Evolutionary conservation across 2,797 vertebrate species (phyloP), one percentile per base, ranked within the genome.

Genomic region (Tokudaia muenninki): DNA sequence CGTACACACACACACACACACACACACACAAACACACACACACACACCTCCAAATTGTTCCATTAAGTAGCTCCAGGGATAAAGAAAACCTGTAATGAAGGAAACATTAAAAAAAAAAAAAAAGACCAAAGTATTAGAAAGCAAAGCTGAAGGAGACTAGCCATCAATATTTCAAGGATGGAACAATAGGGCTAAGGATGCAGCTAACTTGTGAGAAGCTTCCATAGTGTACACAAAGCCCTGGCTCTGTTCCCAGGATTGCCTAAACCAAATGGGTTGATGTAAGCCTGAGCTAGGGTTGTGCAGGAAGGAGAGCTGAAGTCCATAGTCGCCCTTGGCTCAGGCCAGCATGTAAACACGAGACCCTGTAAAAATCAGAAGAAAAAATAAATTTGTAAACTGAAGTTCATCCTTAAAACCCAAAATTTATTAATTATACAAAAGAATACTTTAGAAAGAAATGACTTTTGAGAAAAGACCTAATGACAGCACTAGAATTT

Each of bases 381-480:
- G 31, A 61, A 4, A 44, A 63, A 44, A 83, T 19, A 5, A 83
- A 63, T 11, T 44, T 63, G 6, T 19, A 83, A 83, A 44, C n/a
- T 31, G 37, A 83, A 83, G 59, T 29, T 83, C 37, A 44, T 17
- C 14, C 37, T 83, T 44, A 31, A 44, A 83, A 21, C 31, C 16
- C 8, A 26, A 63, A 41, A 24, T 31, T 11, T 22, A 44, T 41
- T 82, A 13, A 59, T 29, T 41, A 13, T 59, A 59, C 29, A 44
- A 14, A 17, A 92, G 89, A 90, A 12, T 34, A 57, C 17, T 87
- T 92, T 83, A n/a, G 95, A 91, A 63, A 6, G 44, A 81, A 74
- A 67, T 63, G 2, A 26, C 13, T 75, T 93, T 90, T 72, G 70
- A 72, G 70, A 37, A 72, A 37, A 72, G n/a, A 72, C 19, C 5